Percentiles rank a stretch among this genome's conserved stretches.
These are phyloP conservation scores for Zootoca vivipara DNA, from an alignment of 2,113 vertebrate species.

Conservation along the genomic window DNA sequence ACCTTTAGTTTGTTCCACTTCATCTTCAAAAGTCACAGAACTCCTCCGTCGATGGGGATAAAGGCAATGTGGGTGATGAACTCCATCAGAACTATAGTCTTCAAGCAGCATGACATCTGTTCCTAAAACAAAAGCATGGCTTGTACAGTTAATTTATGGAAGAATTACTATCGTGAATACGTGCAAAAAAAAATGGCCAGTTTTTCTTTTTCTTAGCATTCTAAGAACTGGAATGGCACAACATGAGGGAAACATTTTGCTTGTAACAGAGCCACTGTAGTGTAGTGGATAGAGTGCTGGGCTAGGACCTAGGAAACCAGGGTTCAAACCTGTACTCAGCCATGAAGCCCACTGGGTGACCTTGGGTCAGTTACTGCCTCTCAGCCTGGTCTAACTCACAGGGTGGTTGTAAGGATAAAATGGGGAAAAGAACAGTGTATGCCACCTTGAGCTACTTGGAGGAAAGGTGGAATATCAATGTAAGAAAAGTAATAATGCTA, in stretches of 20 bases:
- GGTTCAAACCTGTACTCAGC: too few species aligned
- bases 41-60: slow-evolving; percentile 86
- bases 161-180: not conserved
- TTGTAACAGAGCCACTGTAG: too few species aligned
- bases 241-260: not conserved
- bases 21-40: slow-evolving; percentile 96
- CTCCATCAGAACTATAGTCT: slow-evolving; percentile 83
- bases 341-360: too few species aligned
- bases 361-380: too few species aligned
- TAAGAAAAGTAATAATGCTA: not conserved
- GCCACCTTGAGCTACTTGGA: too few species aligned
- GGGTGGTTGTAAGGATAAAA: too few species aligned
- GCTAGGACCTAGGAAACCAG: too few species aligned
- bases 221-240: not conserved
- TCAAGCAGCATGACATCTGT: slow-evolving; percentile 96
- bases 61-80: slow-evolving; percentile 68
- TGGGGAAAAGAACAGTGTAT: too few species aligned
- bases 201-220: too few species aligned
- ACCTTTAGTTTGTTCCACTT: slow-evolving; percentile 93
- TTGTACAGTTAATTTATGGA: not conserved
- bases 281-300: too few species aligned
- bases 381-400: too few species aligned
- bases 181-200: not conserved
- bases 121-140: slow-evolving; percentile 71
- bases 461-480: too few species aligned